Base-by-base conservation (phyloP, 2,888 invertebrate genomes). In the Acrobasis consociella region DNA sequence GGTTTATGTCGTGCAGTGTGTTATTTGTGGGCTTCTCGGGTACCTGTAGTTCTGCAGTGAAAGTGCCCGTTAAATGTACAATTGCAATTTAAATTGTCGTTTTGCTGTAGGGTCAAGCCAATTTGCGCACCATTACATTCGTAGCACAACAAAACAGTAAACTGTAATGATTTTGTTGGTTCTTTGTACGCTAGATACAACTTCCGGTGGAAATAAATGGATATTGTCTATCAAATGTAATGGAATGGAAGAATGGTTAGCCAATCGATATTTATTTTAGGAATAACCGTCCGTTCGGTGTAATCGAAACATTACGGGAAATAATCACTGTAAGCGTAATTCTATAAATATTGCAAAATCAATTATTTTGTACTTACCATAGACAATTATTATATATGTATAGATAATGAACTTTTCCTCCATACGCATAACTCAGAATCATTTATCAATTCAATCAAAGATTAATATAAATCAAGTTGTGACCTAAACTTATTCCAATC, bases 1-100 rank as follows among this genome's bases (percentile, higher is more conserved):
- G 67, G 72, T 71, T 69, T 70, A 69, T 71, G 63, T 53, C 60
- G 51, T 67, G 62, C 67, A 71, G 67, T 69, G 65, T 68, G 68
- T 69, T 74, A 67, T 68, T 69, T 67, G 64, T 70, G 65, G 58
- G 66, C 39, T 73, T 69, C 69, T 67, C 65, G 11, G 13, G 3
- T 11, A 69, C 62, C 65, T 64, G 69, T 39, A 52, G 38, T 49
- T 37, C 62, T 66, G 56, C 61, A 66, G 78, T 63, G 79, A 80
- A 80, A 80, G 80, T 77, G 66, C 15, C 22, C 17, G 39, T 39
- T 42, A 60, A 51, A 17, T 53, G 31, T 46, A 46, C 53, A 53
- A 61, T 51, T 52, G 53, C 52, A 61, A 16, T 61, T 61, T 31
- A 61, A 61, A 61, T 61, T 53, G 53, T 53, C 39, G 13, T 59